phyloP scores from a whole-genome alignment of 2,113 vertebrate species.

The Sturnus vulgaris region DNA sequence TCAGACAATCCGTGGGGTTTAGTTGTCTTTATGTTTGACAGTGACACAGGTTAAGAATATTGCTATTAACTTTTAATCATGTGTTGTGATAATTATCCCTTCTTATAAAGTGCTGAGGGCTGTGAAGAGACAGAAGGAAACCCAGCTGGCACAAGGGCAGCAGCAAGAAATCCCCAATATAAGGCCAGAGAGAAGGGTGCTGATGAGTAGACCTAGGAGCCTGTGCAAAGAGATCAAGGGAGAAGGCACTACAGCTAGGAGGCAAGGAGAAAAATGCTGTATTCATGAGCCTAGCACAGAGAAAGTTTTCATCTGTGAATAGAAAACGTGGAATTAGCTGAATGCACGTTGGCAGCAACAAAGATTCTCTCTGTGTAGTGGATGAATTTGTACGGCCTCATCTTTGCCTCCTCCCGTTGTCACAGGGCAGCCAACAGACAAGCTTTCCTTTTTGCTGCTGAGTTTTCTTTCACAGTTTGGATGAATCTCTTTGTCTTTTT shows the following conservation, averaged over 20 bases:
- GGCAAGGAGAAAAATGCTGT: neutral
- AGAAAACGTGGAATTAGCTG: neutral
- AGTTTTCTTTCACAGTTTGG: neutral
- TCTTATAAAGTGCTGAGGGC: neutral
- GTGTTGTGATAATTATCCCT: neutral
- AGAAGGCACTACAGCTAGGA: neutral
- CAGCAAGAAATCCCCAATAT: neutral
- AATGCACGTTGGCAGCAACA: neutral
- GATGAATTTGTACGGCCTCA: neutral
- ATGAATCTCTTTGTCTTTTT: neutral
- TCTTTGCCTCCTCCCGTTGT: neutral
- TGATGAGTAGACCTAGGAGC: neutral
- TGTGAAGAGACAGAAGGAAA: neutral
- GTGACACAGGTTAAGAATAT: conserved; percentile 3
- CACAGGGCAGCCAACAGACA: neutral
- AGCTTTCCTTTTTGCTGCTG: neutral
- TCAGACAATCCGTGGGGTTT: neutral
- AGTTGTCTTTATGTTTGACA: neutral
- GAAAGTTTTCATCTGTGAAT: neutral
- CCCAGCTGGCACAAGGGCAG: neutral
- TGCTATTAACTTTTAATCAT: conserved; percentile 1
- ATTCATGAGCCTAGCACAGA: neutral
- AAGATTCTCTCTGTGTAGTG: neutral
- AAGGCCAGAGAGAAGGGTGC: neutral
- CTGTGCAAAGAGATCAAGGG: neutral